Conservation (phyloP, 2,113 vertebrate genomes). For the Talpa occidentalis region DNA sequence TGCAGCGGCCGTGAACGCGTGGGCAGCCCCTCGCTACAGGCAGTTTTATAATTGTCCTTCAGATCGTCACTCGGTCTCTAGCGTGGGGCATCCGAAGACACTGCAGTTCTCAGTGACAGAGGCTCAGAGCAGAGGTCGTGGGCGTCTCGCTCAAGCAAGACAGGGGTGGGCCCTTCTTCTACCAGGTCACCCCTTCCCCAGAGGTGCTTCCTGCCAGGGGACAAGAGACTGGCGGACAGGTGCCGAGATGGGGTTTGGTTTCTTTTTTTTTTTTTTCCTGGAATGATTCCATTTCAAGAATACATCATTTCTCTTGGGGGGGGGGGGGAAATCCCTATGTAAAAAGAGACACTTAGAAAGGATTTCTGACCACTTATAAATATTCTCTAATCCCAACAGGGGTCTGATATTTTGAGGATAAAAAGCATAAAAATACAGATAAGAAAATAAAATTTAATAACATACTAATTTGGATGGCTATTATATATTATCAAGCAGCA, state of each 20-base stretch:
- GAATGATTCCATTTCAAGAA: conserved; percentile 72
- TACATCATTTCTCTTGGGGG: conserved; percentile 66
- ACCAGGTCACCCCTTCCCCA: background rate
- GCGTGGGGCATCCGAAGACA: background rate
- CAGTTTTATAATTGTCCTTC: background rate
- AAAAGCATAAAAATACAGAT: conserved; percentile 87
- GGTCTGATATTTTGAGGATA: conserved; percentile 82
- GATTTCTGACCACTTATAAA: conserved; percentile 84
- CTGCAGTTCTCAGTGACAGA: conserved; percentile 1
- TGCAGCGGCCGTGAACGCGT: background rate
- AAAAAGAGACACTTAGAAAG: conserved; percentile 77
- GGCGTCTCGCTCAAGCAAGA: conserved; percentile 47
- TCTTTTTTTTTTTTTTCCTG: conserved; percentile 34
- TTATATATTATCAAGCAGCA: conserved; percentile 85
- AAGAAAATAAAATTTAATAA: conserved; percentile 88
- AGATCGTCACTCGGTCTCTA: too few relatives aligned
- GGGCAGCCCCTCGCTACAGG: background rate
- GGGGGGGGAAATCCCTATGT: conserved; percentile 72
- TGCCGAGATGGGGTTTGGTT: conserved; percentile 27
- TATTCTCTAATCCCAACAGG: conserved; percentile 80
- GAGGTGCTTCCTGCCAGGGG: background rate
- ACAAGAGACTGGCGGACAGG: background rate
- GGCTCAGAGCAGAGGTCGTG: conserved; percentile 54
- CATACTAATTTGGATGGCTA: conserved; percentile 85
- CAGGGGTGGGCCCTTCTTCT: conserved; percentile 41